phyloP scores from a whole-genome alignment of 2,888 invertebrate species.

The Diaphora mendica region DNA sequence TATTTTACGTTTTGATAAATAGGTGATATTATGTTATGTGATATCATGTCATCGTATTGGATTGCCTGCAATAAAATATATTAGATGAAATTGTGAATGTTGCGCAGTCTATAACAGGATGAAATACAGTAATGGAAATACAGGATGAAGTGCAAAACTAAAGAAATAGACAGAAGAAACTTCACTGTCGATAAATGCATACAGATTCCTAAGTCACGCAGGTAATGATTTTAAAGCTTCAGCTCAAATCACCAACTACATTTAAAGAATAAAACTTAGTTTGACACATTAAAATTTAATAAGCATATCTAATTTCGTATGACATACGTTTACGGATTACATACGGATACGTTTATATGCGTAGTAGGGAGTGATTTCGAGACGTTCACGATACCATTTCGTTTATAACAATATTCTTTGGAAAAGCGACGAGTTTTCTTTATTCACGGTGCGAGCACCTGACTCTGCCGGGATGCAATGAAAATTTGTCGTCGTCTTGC shows the following conservation, averaged over 20 bases:
- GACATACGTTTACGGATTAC: no score
- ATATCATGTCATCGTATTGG: no score
- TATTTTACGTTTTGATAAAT: not conserved
- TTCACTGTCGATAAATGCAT: no score
- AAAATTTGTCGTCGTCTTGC: constrained; percentile 78
- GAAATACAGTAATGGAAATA: no score
- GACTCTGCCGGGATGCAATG: constrained; percentile 69
- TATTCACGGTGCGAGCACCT: constrained; percentile 56
- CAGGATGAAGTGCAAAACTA: no score
- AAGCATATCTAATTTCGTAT: constrained; percentile 6
- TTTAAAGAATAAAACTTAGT: constrained; percentile 4
- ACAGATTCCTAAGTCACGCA: no score
- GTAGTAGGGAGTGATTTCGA: constrained; percentile 66
- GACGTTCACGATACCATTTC: constrained; percentile 62
- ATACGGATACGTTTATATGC: constrained; percentile 51
- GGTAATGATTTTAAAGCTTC: no score
- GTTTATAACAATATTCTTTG: constrained; percentile 74
- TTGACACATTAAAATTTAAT: not conserved
- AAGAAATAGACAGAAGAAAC: no score
- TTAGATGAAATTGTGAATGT: no score
- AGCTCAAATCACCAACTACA: constrained; percentile 12
- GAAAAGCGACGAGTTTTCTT: constrained; percentile 59
- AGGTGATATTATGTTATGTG: no score
- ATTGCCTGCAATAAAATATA: no score
- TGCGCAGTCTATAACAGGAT: not conserved